phyloP scores from a whole-genome alignment of 2,888 invertebrate species.

The Sussaba pulchella region DNA sequence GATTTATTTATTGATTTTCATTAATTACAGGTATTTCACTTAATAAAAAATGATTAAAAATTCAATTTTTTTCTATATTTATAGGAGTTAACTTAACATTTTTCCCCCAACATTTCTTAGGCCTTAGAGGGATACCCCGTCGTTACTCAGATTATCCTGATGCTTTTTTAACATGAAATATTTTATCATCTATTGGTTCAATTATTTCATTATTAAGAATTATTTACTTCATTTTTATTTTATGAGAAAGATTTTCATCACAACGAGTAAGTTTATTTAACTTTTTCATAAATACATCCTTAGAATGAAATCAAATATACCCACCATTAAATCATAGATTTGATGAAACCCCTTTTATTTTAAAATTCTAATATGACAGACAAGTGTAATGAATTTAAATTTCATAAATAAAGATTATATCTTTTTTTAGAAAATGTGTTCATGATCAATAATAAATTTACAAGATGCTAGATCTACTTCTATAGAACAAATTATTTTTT shows the following conservation, averaged over 20 bases:
- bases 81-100: slow-evolving; percentile 92
- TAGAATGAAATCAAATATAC: slow-evolving; percentile 87
- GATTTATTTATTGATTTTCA: slow-evolving; percentile 90
- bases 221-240: slow-evolving; percentile 87
- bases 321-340: slow-evolving; percentile 71
- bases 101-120: slow-evolving; percentile 91
- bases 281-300: slow-evolving; percentile 85
- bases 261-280: slow-evolving; percentile 85
- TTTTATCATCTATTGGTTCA: slow-evolving; percentile 88
- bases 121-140: slow-evolving; percentile 90
- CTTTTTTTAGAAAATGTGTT: slow-evolving; percentile 88
- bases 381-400: slow-evolving; percentile 67
- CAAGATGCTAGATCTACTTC: slow-evolving; percentile 88
- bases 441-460: slow-evolving; percentile 86
- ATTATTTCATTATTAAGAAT: slow-evolving; percentile 87
- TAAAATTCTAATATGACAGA: slow-evolving; percentile 70
- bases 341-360: slow-evolving; percentile 82
- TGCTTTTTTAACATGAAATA: slow-evolving; percentile 88
- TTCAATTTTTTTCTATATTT: slow-evolving; percentile 90
- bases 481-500: slow-evolving; percentile 89
- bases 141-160: slow-evolving; percentile 91
- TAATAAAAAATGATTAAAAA: slow-evolving; percentile 87
- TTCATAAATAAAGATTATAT: slow-evolving; percentile 71
- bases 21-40: slow-evolving; percentile 87
- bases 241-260: slow-evolving; percentile 87